A percentile compares a stretch with the other conserved stretches of the same genome.
Conservation (phyloP, 2,797 vertebrate species). For the Macropodus opercularis region DNA sequence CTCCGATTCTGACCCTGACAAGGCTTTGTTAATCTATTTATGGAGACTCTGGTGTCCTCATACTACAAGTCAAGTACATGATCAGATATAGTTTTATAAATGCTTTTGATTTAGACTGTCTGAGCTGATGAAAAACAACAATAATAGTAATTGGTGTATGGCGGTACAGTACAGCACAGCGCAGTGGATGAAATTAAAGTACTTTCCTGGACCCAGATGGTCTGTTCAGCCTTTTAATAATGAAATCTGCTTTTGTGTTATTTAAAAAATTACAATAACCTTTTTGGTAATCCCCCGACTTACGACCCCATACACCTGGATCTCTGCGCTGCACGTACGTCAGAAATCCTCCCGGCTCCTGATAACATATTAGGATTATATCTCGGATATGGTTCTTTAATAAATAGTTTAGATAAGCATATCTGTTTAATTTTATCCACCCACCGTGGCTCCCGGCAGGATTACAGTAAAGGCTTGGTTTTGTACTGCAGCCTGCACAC, state of each 20-base stretch:
- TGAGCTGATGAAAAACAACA: conserved; percentile 71
- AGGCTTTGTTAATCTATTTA: conserved; percentile 49
- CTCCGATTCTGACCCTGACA: conserved; percentile 31
- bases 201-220: conserved; percentile 77
- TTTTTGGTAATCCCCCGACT: conserved; percentile 87
- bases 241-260: conserved; percentile 94
- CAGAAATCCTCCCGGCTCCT: conserved; percentile 80
- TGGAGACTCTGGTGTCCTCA: conserved; percentile 44
- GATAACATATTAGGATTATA: conserved; percentile 90
- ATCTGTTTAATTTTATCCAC: conserved; percentile 84
- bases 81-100: conserved; percentile 51
- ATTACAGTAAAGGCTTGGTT: conserved; percentile 86
- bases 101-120: conserved; percentile 56
- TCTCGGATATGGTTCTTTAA: conserved; percentile 84
- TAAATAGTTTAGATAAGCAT: conserved; percentile 87
- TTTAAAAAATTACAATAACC: conserved; percentile 87
- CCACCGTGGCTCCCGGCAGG: conserved; percentile 74
- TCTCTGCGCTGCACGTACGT: conserved; percentile 54
- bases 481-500: conserved; percentile 63
- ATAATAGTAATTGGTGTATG: conserved; percentile 67
- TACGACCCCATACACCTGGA: conserved; percentile 92
- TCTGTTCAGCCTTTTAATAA: conserved; percentile 80
- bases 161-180: conserved; percentile 50
- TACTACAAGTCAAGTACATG: conserved; percentile 37
- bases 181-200: conserved; percentile 51